Conservation (phyloP, 2,113 vertebrate species). For the Phrynocephalus versicolor region DNA sequence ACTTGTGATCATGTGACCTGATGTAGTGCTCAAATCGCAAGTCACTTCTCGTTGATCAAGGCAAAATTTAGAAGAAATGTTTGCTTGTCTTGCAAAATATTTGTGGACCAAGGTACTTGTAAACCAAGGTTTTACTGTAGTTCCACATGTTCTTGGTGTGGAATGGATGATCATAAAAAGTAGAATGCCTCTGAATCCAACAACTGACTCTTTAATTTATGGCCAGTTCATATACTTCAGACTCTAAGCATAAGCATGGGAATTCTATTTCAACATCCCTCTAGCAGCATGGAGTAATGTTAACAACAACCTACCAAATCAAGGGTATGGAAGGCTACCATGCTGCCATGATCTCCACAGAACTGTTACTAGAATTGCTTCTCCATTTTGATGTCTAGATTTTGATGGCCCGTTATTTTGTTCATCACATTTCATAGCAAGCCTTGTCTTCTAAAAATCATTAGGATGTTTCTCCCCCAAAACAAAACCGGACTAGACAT, state of each 20-base stretch:
- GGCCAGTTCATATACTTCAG: neutral
- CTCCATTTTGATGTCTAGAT: neutral
- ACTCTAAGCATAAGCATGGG: neutral
- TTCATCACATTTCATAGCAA: neutral
- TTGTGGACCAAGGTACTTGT: too few relatives aligned
- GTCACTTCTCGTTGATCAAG: too few relatives aligned
- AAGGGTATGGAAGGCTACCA: neutral
- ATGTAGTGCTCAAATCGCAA: too few relatives aligned
- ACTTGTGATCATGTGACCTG: too few relatives aligned
- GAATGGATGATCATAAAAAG: neutral
- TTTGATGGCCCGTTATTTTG: neutral
- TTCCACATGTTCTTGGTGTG: constrained; percentile 1
- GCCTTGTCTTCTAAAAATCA: neutral
- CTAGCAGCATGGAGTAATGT: neutral
- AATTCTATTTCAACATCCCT: neutral
- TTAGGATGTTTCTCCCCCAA: neutral
- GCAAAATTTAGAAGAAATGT: too few relatives aligned
- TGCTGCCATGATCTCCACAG: neutral
- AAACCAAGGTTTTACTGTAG: too few relatives aligned
- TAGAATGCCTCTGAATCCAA: neutral
- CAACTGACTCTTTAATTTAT: neutral
- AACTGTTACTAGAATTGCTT: neutral
- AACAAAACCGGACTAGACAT: too few relatives aligned
- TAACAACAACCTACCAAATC: neutral
- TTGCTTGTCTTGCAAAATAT: too few relatives aligned